Base-by-base conservation (phyloP, 2,113 vertebrate species). In the Limanda limanda region DNA sequence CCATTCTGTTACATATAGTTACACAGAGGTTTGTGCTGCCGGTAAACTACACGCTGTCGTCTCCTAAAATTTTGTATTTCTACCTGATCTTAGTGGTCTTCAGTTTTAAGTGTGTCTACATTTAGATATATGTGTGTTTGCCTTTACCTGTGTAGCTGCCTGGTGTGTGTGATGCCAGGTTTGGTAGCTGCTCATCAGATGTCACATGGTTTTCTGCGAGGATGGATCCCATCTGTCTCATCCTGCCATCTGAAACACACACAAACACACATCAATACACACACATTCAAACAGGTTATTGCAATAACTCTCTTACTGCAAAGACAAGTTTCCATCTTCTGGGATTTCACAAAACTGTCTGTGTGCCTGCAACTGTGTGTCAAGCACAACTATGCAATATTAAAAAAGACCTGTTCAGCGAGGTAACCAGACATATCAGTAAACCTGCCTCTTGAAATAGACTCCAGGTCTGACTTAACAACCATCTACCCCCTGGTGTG, bases 141-240 rank as follows among this genome's bases (percentile, higher is more conserved):
- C 35, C 35, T 37, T 81, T 60, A 91, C 86, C 88, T 87, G 87
- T 64, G 64, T 67, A 74, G 78, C 51, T 78, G 62, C 77, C 61
- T 45, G 91, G 92, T 42, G 78, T 51, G 1, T 88, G 88, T 47
- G 80, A 70, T 4, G 83, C 45, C 25, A 78, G 51, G 63, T 71
- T 90, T 68, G 74, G 64, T 9, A 70, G 68, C 25, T 83, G 90
- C 56, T 92, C 91, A n/a, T 94, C 92, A 62, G 91, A 73, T 35
- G 84, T 63, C 13, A 80, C 72, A 5, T 81, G 89, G 48, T 77
- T 68, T 56, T 90, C 83, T 64, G 79, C 68, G 27, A 87, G 57
- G 67, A 79, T 88, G 58, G 89, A 78, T 47, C 90, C 86, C 11
- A 89, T 86, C 2, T 94, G 96, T 37, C 94, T 95, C 68, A 94